Conservation (phyloP, 2,797 vertebrate species). For the Amniataba percoides region DNA sequence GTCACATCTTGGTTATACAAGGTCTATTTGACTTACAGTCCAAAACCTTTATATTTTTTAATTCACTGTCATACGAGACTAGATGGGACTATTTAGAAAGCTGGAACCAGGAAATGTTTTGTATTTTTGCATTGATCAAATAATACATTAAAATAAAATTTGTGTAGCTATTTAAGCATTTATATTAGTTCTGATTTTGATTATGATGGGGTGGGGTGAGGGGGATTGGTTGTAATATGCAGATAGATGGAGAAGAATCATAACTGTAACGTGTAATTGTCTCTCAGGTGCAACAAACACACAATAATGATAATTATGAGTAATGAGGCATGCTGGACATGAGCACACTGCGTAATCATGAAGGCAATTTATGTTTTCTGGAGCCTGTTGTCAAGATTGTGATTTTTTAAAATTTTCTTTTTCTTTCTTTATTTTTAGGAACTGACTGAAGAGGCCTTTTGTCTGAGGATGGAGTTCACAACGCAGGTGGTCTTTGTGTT, state of each 20-base stretch:
- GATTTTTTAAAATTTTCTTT: constrained; percentile 18
- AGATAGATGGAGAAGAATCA: constrained; percentile 4
- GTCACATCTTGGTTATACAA: background rate
- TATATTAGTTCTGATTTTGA: background rate
- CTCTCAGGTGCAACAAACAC: constrained; percentile 22
- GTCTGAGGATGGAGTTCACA: constrained; percentile 58
- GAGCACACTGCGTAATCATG: background rate
- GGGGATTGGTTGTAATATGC: background rate
- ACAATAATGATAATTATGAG: constrained; percentile 25
- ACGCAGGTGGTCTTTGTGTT: constrained; percentile 73
- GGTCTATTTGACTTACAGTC: background rate
- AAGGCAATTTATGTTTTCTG: constrained; percentile 6
- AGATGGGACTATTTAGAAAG: background rate
- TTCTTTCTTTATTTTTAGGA: constrained; percentile 47
- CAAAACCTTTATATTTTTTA: background rate
- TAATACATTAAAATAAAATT: background rate
- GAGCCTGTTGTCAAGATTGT: background rate
- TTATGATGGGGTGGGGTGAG: background rate
- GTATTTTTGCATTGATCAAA: background rate
- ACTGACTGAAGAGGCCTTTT: constrained; percentile 66
- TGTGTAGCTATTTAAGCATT: background rate
- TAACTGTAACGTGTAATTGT: constrained; percentile 6
- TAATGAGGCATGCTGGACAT: constrained; percentile 11
- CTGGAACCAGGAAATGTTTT: background rate
- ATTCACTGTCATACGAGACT: background rate